Evolutionary conservation across 2,113 vertebrate species (phyloP), one percentile per base, ranked within the genome.

Genomic region (Eurypyga helias): DNA sequence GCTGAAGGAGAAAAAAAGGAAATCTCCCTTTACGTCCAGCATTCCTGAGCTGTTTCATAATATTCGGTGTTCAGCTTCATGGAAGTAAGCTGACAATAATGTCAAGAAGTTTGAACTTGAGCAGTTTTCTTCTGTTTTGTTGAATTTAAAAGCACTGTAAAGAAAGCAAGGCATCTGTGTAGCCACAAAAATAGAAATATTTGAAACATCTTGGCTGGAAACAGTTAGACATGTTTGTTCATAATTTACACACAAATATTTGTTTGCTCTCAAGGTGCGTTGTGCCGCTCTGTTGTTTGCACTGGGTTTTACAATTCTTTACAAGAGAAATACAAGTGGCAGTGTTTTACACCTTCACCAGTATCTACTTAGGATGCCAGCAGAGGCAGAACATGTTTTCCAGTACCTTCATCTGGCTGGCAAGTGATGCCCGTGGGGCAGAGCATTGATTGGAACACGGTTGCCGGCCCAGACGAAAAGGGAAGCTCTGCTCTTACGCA

Each of bases 11-110:
- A 26, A 70, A 79, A 54, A 96, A 93, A 92, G 91, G 95, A 93
- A 94, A 89, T 83, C 79, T 93, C 70, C 51, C 49, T 94, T 93
- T 65, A 58, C 33, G 66, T 82, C 78, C 77, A 93, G 78, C 84
- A 90, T 94, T 95, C 93, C 83, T 91, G 90, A 93, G 76, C 85
- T 72, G 60, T 86, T 92, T 90, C 90, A 88, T 84, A 88, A 90
- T 75, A 87, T 41, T 89, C 57, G 36, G 26, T 0, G 0, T 57
- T 89, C 34, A 52, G 28, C 38, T 95, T 87, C 55, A n/a, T 89
- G 92, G 91, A 87, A 96, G 90, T 91, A 81, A 71, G 77, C 9
- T n/a, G 64, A 91, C 69, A 62, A 51, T 61, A 77, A 46, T 33
- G 16, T 54, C 58, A 79, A 75, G 84, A 87, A 95, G 89, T 65